These are phyloP conservation scores for Spinus pinus DNA, from an alignment of 2,797 vertebrate genomes.

Conservation along the genomic window DNA sequence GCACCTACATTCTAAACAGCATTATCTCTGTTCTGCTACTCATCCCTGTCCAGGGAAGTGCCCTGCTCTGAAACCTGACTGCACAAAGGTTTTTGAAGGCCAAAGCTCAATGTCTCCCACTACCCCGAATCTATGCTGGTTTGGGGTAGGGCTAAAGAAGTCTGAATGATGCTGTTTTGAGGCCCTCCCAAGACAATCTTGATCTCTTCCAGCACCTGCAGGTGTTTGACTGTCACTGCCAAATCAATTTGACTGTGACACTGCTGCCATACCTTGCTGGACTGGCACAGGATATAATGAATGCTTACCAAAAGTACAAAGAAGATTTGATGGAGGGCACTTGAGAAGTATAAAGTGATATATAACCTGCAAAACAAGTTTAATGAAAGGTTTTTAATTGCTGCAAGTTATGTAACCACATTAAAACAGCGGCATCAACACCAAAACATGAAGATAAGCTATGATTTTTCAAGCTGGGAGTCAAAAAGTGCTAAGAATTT, in stretches of 20 bases:
- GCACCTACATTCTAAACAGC: neutral
- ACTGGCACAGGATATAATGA: neutral
- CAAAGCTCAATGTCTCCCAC: neutral
- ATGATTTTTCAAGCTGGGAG: neutral
- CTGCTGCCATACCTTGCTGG: neutral
- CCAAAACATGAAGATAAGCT: neutral
- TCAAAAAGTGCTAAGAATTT: neutral
- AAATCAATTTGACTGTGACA: neutral
- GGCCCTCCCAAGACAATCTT: neutral
- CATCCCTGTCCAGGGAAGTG: neutral
- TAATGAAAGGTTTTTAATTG: slow-evolving; percentile 14
- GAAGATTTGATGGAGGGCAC: neutral
- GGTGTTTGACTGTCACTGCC: neutral
- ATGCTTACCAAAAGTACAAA: neutral
- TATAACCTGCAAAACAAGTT: slow-evolving; percentile 21
- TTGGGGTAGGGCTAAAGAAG: neutral
- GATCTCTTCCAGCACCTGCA: neutral
- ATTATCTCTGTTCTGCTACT: neutral
- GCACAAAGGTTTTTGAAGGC: neutral
- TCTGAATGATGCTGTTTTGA: neutral
- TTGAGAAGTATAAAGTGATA: neutral
- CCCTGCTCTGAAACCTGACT: neutral
- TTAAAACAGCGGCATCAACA: neutral
- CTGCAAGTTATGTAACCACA: neutral
- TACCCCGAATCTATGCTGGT: neutral